These are phyloP conservation scores for Actinostola sp. DNA, from an alignment of 92 coral and sea anemone genomes.

Conservation along the genomic window DNA sequence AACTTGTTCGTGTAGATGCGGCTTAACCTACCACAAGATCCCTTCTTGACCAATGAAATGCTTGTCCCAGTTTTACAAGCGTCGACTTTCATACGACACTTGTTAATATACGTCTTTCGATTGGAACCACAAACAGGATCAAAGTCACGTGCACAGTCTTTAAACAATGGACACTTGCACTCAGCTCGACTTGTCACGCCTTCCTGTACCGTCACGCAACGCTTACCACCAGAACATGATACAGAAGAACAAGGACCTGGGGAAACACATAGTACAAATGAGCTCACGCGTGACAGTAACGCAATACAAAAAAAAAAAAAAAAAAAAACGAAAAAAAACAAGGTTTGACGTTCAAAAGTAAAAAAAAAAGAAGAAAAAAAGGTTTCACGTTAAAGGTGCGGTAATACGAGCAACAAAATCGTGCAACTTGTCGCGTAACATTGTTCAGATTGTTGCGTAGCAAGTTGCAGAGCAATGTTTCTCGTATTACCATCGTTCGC, in stretches of 20 bases:
- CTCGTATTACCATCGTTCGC: too few species aligned
- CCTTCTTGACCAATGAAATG: constrained; percentile 49
- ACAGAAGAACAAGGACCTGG: constrained; percentile 32
- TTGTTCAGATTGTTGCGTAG: too few species aligned
- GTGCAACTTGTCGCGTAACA: too few species aligned
- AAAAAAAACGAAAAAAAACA: too few species aligned
- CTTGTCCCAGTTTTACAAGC: constrained; percentile 62
- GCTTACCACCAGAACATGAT: constrained; percentile 62
- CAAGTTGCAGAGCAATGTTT: too few species aligned
- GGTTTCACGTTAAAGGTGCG: too few species aligned
- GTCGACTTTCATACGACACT: constrained; percentile 71
- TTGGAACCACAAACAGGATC: constrained; percentile 83
- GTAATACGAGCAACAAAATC: too few species aligned
- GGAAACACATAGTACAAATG: background rate
- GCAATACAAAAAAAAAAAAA: too few species aligned
- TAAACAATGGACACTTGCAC: constrained; percentile 76
- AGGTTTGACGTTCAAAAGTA: too few species aligned
- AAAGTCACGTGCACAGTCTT: constrained; percentile 78
- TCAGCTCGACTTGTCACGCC: constrained; percentile 44
- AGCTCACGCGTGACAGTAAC: too few species aligned
- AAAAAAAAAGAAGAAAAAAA: too few species aligned
- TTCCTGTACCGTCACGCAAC: constrained; percentile 60
- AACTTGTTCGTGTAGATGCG: too few species aligned
- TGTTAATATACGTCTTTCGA: constrained; percentile 58
- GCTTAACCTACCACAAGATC: constrained; percentile 84